Percentiles rank a stretch among this genome's conserved stretches.
phyloP scores from a whole-genome alignment of 2,113 vertebrate genomes.

The Xiphophorus maculatus region DNA sequence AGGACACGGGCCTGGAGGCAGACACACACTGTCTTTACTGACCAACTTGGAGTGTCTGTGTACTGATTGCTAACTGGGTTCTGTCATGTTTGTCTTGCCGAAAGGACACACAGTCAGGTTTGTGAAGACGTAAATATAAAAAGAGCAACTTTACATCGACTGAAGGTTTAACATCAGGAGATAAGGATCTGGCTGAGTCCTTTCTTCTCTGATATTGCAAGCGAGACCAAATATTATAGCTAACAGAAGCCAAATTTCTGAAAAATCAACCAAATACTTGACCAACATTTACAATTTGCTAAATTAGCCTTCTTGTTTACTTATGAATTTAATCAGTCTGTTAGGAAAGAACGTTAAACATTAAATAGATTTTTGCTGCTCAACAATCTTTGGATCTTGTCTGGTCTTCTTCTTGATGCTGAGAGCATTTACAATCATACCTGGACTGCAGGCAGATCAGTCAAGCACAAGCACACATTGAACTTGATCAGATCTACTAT shows the following conservation, averaged over 20 bases:
- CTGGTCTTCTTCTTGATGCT: too few relatives aligned
- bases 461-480: background rate
- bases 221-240: conserved; percentile 4
- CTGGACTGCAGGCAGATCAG: background rate
- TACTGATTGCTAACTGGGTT: conserved; percentile 37
- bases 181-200: background rate
- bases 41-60: conserved; percentile 4
- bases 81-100: conserved; percentile 20
- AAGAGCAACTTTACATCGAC: background rate
- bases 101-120: background rate
- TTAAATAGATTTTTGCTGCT: background rate
- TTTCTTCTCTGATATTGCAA: background rate
- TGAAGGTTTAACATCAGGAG: background rate
- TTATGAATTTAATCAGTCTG: background rate
- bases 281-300: background rate
- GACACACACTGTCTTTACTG: conserved; percentile 41
- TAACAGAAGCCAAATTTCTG: background rate
- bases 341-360: background rate
- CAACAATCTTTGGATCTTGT: background rate
- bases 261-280: background rate
- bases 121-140: background rate
- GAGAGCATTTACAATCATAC: background rate
- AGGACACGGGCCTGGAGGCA: conserved; percentile 47
- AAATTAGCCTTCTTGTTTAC: background rate
- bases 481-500: too few relatives aligned